A percentile compares a stretch with the other conserved stretches of the same genome.
phyloP scores from a whole-genome alignment of 2,113 vertebrate species.

The Pteronura brasiliensis region DNA sequence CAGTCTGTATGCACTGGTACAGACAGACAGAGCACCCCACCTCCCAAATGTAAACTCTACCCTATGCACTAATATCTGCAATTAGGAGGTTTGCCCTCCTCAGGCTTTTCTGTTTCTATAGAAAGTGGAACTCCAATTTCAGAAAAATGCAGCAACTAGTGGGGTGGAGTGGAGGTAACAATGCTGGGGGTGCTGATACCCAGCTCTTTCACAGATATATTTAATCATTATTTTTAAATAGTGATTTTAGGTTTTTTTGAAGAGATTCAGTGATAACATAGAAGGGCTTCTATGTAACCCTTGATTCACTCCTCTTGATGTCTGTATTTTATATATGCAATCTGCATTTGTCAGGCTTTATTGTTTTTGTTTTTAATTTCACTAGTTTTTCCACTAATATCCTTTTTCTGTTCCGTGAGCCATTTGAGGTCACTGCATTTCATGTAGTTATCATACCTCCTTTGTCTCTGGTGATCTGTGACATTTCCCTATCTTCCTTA shows the following conservation, averaged over 20 bases:
- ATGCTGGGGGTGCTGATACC: no score
- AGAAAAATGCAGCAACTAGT: not conserved
- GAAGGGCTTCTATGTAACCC: not conserved
- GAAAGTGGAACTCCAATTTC: not conserved
- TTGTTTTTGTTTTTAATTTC: not conserved
- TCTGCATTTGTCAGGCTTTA: not conserved
- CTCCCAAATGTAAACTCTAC: not conserved
- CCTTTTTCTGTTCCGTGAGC: not conserved
- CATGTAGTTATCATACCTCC: no score
- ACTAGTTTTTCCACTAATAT: no score
- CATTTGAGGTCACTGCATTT: not conserved
- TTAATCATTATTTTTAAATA: not conserved
- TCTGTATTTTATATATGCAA: no score
- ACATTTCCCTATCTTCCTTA: not conserved
- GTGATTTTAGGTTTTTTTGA: not conserved
- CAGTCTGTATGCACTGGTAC: not conserved
- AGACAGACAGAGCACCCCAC: not conserved
- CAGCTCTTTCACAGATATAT: not conserved
- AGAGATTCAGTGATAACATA: not conserved
- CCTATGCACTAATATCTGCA: not conserved
- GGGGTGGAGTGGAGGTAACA: no score
- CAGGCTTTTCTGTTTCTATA: not conserved
- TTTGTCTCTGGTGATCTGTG: not conserved
- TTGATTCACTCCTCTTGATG: not conserved
- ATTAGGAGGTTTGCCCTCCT: accelerated